phyloP scores from a whole-genome alignment of 2,797 vertebrate species.

The Cryptoprocta ferox region DNA sequence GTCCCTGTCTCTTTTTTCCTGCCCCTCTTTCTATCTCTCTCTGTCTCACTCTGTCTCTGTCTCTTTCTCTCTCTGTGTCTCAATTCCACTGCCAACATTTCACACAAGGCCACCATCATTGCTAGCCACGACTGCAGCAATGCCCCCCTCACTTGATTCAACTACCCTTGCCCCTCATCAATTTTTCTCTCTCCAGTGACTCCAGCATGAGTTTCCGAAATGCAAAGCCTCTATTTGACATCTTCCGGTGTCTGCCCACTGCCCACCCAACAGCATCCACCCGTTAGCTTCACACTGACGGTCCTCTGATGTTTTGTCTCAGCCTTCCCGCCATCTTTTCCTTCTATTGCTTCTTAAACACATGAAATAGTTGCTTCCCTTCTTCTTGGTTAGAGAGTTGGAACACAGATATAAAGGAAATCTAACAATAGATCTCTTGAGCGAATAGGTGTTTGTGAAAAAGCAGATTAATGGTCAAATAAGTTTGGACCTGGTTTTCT shows the following conservation, averaged over 20 bases:
- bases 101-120: background rate
- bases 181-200: background rate
- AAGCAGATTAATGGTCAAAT: background rate
- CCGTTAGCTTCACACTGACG: too few relatives aligned
- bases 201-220: background rate
- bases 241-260: background rate
- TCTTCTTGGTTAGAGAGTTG: background rate
- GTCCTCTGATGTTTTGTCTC: background rate
- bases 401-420: background rate
- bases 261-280: too few relatives aligned
- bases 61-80: background rate
- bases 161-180: too few relatives aligned
- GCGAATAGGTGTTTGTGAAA: background rate
- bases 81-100: background rate
- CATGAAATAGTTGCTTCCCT: background rate
- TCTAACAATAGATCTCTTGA: background rate
- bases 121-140: too few relatives aligned
- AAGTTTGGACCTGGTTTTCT: background rate
- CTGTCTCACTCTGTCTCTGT: background rate
- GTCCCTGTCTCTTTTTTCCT: background rate
- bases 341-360: background rate
- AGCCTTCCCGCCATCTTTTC: background rate
- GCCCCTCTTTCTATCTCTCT: background rate
- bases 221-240: background rate
- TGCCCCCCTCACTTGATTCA: background rate